Evolutionary conservation across 2,888 invertebrate genomes (phyloP).

Genomic region (Cantharis nigra): DNA sequence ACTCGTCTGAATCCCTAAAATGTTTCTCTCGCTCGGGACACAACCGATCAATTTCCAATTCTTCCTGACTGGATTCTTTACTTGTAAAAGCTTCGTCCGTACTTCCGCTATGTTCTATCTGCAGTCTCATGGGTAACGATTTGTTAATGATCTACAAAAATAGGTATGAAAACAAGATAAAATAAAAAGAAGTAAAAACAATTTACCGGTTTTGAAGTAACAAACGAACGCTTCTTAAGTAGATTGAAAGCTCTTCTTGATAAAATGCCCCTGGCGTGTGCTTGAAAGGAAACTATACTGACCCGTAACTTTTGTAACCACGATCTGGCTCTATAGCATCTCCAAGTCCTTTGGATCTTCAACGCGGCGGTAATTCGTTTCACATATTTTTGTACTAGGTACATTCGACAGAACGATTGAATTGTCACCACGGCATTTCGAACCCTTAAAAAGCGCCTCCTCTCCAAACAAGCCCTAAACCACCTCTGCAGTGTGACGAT

Average conservation of each 20-base stretch:
- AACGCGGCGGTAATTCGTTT: constrained; percentile 61
- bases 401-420: constrained; percentile 74
- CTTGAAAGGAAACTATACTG: constrained; percentile 70
- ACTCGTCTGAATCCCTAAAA: constrained; percentile 52
- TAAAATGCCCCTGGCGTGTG: constrained; percentile 70
- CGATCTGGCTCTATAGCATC: constrained; percentile 67
- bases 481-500: constrained; percentile 91
- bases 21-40: constrained; percentile 38
- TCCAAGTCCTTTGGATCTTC: constrained; percentile 80
- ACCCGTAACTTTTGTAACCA: constrained; percentile 69
- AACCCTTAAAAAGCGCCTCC: constrained; percentile 76
- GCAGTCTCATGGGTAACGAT: constrained; percentile 52
- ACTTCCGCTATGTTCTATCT: constrained; percentile 46
- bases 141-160: constrained; percentile 42
- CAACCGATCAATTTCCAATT: constrained; percentile 48
- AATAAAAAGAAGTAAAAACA: neutral
- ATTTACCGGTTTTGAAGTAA: constrained; percentile 19
- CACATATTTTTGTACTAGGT: constrained; percentile 63
- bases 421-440: constrained; percentile 75
- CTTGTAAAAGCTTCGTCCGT: constrained; percentile 59
- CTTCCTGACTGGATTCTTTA: constrained; percentile 63
- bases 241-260: constrained; percentile 56
- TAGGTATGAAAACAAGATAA: neutral
- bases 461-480: constrained; percentile 81
- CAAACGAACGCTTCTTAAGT: constrained; percentile 12